phyloP scores from a whole-genome alignment of 2,113 vertebrate species.

The Centropristis striata region DNA sequence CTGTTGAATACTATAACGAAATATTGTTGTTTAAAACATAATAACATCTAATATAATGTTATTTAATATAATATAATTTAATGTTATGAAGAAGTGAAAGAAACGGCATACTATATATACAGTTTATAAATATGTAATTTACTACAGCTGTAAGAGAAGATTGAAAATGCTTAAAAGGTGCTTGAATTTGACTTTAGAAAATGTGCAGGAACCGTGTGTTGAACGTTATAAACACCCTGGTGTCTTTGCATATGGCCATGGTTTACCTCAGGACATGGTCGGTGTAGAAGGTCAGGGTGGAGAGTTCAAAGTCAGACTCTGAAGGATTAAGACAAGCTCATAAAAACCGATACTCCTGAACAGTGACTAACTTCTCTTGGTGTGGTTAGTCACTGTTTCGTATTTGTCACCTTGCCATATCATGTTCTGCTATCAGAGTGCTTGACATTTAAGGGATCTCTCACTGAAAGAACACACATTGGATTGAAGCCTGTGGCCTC shows the following conservation, averaged over 20 bases:
- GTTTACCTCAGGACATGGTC: not conserved
- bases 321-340: constrained; percentile 11
- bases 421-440: constrained; percentile 2
- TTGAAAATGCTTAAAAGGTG: too few relatives aligned
- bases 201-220: too few relatives aligned
- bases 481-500: constrained; percentile 12
- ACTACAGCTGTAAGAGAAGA: too few relatives aligned
- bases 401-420: constrained; percentile 15
- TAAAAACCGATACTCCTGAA: not conserved
- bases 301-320: not conserved
- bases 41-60: too few relatives aligned
- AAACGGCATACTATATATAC: too few relatives aligned
- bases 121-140: too few relatives aligned
- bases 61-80: too few relatives aligned
- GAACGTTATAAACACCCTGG: not conserved
- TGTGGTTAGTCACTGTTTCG: not conserved
- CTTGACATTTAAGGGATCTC: constrained; percentile 44
- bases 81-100: too few relatives aligned
- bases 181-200: too few relatives aligned
- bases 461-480: constrained; percentile 2
- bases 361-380: not conserved
- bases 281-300: not conserved
- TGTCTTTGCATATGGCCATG: too few relatives aligned
- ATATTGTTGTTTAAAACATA: too few relatives aligned
- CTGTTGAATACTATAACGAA: too few relatives aligned